Percentiles rank a stretch among this genome's conserved stretches.
phyloP scores from a whole-genome alignment of 2,113 vertebrate species.

The Prochilodus magdalenae region DNA sequence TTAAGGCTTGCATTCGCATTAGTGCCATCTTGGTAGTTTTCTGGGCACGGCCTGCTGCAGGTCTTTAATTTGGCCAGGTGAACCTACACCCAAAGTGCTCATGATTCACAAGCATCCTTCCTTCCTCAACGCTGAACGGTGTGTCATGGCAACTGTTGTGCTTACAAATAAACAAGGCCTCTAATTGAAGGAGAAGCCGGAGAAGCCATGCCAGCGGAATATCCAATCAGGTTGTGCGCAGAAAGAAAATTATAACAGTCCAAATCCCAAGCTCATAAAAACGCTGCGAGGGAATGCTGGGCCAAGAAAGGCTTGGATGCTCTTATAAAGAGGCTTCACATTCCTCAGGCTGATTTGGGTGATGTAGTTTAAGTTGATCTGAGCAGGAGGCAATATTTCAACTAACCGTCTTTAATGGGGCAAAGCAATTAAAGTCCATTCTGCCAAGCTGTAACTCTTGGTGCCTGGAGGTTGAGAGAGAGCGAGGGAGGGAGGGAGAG shows the following conservation, averaged over 20 bases:
- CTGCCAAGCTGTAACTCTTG: slow-evolving; percentile 31
- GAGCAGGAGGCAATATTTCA: slow-evolving; percentile 50
- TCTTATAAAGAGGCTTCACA: slow-evolving; percentile 19
- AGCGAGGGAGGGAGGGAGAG: background rate
- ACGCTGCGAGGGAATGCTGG: background rate
- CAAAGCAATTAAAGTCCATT: slow-evolving; percentile 33
- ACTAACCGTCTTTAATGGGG: slow-evolving; percentile 48
- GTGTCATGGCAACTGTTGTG: slow-evolving; percentile 37
- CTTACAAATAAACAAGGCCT: slow-evolving; percentile 32
- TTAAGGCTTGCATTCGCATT: slow-evolving; percentile 22
- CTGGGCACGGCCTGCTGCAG: slow-evolving; percentile 3
- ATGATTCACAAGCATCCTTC: slow-evolving; percentile 9
- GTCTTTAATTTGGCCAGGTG: slow-evolving; percentile 32
- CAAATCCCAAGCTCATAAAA: slow-evolving; percentile 19
- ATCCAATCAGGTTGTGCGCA: background rate
- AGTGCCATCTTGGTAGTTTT: slow-evolving; percentile 15
- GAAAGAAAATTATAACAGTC: slow-evolving; percentile 27
- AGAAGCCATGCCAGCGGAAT: slow-evolving; percentile 6
- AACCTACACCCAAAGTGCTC: slow-evolving; percentile 24
- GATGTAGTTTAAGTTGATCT: slow-evolving; percentile 43
- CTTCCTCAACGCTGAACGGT: background rate
- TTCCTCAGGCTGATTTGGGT: slow-evolving; percentile 45
- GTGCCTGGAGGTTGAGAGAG: background rate
- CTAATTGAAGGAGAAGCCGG: background rate
- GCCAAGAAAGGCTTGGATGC: background rate